A percentile compares a stretch with the other conserved stretches of the same genome.
Evolutionary conservation across 2,888 invertebrate genomes (phyloP).

Genomic region (Nomada fucata): DNA sequence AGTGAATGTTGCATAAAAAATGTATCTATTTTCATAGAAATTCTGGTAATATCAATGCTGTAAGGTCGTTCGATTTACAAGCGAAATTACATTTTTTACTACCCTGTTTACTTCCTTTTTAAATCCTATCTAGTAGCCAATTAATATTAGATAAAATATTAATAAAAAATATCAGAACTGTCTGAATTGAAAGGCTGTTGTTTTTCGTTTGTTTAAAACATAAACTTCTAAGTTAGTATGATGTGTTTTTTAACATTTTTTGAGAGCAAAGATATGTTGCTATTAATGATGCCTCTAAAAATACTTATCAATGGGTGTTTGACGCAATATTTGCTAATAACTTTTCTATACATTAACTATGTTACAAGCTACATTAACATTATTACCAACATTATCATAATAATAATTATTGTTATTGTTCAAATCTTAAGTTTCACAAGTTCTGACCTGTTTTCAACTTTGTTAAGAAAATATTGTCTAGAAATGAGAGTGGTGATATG

Average conservation of each 20-base stretch:
- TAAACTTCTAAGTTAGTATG: constrained; percentile 3
- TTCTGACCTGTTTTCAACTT: constrained; percentile 78
- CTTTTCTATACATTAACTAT: constrained; percentile 71
- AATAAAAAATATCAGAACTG: not conserved
- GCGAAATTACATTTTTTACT: constrained; percentile 46
- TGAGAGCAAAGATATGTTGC: constrained; percentile 19
- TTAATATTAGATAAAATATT: constrained; percentile 12
- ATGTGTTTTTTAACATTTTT: constrained; percentile 26
- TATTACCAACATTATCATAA: constrained; percentile 56
- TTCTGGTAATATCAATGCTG: constrained; percentile 44
- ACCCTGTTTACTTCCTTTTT: constrained; percentile 37
- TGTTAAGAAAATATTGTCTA: constrained; percentile 69
- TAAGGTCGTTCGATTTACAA: constrained; percentile 36
- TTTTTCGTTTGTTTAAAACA: constrained; percentile 10
- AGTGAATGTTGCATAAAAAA: constrained; percentile 46
- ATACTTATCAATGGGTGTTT: constrained; percentile 66
- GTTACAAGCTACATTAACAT: constrained; percentile 50
- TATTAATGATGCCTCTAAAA: constrained; percentile 59
- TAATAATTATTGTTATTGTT: constrained; percentile 68
- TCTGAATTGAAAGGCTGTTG: too few relatives aligned
- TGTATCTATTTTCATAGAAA: constrained; percentile 63
- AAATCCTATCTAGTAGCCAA: constrained; percentile 10
- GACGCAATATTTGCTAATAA: constrained; percentile 60
- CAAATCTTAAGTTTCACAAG: constrained; percentile 72
- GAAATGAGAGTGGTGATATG: constrained; percentile 71